phyloP scores from a whole-genome alignment of 2,888 invertebrate species.

The Microctonus aethiopoides region DNA sequence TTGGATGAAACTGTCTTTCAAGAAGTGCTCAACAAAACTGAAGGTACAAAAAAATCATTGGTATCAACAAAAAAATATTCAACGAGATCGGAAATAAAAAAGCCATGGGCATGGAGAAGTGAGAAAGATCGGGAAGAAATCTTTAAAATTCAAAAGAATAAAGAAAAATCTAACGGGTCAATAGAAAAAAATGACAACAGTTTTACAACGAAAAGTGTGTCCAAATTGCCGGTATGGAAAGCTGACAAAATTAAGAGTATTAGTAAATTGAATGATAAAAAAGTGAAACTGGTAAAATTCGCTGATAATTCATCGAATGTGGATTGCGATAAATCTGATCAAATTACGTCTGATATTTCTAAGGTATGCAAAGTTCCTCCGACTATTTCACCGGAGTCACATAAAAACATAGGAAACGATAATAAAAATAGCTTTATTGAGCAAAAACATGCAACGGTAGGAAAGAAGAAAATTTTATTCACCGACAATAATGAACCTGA shows the following conservation, averaged over 20 bases:
- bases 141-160: not conserved
- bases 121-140: not conserved
- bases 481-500: not conserved
- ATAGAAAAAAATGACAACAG: conserved; percentile 16
- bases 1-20: conserved; percentile 46
- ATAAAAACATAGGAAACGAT: conserved; percentile 25
- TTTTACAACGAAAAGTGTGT: conserved; percentile 14
- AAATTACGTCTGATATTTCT: conserved; percentile 11
- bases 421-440: not conserved
- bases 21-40: conserved; percentile 51
- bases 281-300: conserved; percentile 47
- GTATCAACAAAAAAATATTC: conserved; percentile 35
- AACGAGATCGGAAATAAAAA: not conserved
- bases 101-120: not conserved
- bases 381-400: conserved; percentile 44
- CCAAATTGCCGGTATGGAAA: conserved; percentile 39
- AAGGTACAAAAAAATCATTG: conserved; percentile 44
- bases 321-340: conserved; percentile 40
- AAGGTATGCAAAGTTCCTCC: conserved; percentile 43
- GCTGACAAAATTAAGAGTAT: conserved; percentile 35
- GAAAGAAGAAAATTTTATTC: not conserved
- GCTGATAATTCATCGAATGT: conserved; percentile 48
- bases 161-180: not conserved
- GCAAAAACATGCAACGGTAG: not conserved
- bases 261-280: conserved; percentile 36